A percentile compares a stretch with the other conserved stretches of the same genome.
These are phyloP conservation scores for Cantharis rufa DNA, from an alignment of 2,888 invertebrate genomes.

Conservation along the genomic window DNA sequence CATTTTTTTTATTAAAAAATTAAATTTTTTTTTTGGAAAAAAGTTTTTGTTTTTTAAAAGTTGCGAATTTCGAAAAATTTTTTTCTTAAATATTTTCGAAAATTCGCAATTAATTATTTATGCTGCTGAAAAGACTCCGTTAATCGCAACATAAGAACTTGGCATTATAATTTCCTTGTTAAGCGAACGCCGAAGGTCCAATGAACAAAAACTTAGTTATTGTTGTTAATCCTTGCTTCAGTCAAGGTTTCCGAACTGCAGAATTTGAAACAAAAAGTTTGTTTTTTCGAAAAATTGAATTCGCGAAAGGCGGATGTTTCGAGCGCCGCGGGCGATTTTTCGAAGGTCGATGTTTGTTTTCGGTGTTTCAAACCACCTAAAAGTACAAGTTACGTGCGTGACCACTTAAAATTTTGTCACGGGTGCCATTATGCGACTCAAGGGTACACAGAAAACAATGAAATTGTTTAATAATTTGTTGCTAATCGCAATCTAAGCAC, in stretches of 20 bases:
- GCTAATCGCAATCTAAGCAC: background rate
- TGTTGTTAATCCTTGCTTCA: background rate
- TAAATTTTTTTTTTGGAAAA: too few relatives aligned
- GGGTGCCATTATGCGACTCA: background rate
- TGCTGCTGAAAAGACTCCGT: too few relatives aligned
- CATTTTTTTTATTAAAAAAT: background rate
- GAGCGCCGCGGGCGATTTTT: background rate
- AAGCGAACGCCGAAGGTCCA: background rate
- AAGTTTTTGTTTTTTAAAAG: too few relatives aligned
- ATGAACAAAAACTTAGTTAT: background rate
- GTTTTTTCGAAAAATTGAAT: too few relatives aligned
- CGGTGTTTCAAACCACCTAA: too few relatives aligned
- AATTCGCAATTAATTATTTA: too few relatives aligned
- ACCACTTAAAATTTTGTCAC: background rate
- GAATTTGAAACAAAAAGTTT: too few relatives aligned
- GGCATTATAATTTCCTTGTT: background rate
- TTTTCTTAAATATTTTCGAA: too few relatives aligned
- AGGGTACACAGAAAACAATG: background rate
- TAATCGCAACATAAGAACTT: background rate
- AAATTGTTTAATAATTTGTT: background rate
- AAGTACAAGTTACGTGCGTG: too few relatives aligned
- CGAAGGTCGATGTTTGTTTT: too few relatives aligned
- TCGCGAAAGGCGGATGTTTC: background rate
- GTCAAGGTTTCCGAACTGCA: background rate
- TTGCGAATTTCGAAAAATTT: too few relatives aligned